Percentiles rank a stretch among this genome's conserved stretches.
Evolutionary conservation across 2,113 vertebrate genomes (phyloP).

Genomic region (Marmota flaviventris): DNA sequence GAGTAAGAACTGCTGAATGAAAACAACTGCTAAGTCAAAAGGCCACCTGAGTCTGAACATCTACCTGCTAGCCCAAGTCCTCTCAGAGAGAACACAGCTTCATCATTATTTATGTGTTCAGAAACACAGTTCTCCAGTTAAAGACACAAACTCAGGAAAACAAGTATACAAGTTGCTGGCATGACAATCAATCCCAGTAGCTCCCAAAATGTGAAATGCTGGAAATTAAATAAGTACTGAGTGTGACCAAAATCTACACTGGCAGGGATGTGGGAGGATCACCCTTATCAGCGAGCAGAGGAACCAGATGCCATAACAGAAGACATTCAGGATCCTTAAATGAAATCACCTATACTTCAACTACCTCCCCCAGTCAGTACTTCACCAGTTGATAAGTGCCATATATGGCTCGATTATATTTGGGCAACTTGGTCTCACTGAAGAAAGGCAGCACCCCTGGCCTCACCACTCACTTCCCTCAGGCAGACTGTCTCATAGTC

Average conservation of each 20-base stretch:
- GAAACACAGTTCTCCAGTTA: constrained; percentile 9
- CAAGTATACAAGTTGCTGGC: background rate
- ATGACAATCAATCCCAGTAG: background rate
- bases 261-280: background rate
- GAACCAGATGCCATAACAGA: background rate
- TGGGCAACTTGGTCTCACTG: constrained; percentile 2
- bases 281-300: background rate
- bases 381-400: background rate
- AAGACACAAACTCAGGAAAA: background rate
- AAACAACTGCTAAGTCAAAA: constrained; percentile 19
- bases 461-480: background rate
- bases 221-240: background rate
- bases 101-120: background rate
- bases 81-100: background rate
- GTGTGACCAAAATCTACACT: background rate
- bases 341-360: background rate
- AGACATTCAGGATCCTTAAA: background rate
- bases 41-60: background rate
- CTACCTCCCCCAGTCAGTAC: background rate
- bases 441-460: background rate
- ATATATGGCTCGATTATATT: background rate
- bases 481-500: background rate
- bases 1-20: background rate
- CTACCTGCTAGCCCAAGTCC: background rate
- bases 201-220: background rate